Percentiles rank a stretch among this genome's conserved stretches.
These are phyloP conservation scores for Leucoptera coffeella DNA, from an alignment of 2,888 invertebrate species.

Conservation along the genomic window DNA sequence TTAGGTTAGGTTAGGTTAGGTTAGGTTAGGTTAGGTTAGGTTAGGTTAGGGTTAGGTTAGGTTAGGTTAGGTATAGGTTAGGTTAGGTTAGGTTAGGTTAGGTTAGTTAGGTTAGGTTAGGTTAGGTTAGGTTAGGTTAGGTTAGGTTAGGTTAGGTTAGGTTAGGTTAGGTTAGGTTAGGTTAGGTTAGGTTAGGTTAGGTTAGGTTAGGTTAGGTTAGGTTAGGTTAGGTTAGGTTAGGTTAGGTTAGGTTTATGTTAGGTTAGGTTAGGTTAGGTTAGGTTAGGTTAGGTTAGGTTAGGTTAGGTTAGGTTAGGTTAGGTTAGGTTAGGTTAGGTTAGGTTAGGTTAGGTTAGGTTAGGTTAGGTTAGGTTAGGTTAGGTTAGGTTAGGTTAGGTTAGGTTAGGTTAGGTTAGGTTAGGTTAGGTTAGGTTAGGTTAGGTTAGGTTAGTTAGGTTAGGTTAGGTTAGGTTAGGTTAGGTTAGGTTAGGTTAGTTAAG, in stretches of 20 bases:
- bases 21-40: slow-evolving; percentile 3
- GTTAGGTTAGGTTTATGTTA: no score
- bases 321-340: slow-evolving; percentile 4
- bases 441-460: slow-evolving; percentile 3
- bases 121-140: slow-evolving; percentile 5
- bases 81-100: slow-evolving; percentile 5
- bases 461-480: slow-evolving; percentile 4
- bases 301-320: slow-evolving; percentile 4
- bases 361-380: slow-evolving; percentile 3
- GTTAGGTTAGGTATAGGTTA: no score
- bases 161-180: slow-evolving; percentile 5
- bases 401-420: no score
- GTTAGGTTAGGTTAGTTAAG: no score
- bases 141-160: slow-evolving; percentile 5
- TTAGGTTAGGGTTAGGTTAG: no score
- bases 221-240: slow-evolving; percentile 5
- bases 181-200: slow-evolving; percentile 5
- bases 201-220: slow-evolving; percentile 5
- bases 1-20: slow-evolving; percentile 4
- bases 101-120: slow-evolving; percentile 5
- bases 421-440: slow-evolving; percentile 4
- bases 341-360: slow-evolving; percentile 4
- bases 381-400: slow-evolving; percentile 3
- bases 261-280: slow-evolving; percentile 5
- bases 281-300: slow-evolving; percentile 5